Base-by-base conservation (phyloP, 2,888 invertebrate species). In the Lasioglossum zephyrum region DNA sequence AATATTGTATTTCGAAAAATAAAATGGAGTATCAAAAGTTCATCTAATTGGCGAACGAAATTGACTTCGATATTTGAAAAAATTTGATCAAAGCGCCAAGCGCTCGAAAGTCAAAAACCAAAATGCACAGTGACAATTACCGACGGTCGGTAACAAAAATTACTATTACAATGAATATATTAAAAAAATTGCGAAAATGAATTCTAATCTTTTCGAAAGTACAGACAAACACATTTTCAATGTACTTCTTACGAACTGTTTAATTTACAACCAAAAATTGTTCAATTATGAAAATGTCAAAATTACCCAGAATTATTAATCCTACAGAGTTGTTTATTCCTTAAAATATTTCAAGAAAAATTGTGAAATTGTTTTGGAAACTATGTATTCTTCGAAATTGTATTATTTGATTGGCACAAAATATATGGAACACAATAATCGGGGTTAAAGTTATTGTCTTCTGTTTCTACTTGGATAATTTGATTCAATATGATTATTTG, bases 1-100 rank as follows among this genome's bases (percentile, higher is more conserved):
- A 78, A 78, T 31, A 78, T 78, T 72, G 26, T 41, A 31, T 39
- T 53, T 22, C 16, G 31, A 72, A 13, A 4, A 26, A 8, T 44
- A 31, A 22, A 44, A 63, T 63, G 3, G 39, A 39, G 22, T 39
- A 36, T 36, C 18, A 13, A 36, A 36, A 31, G 5, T 41, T 44
- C 31, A 31, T 4, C 13, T 39, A 57, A 4, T n/a, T 41, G 60
- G 31, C 11, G n/a, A 36, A 53, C 44, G 16, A 16, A 63, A 13
- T 39, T 39, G 4, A 53, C 9, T 53, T 53, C 16, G 4, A 60
- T 41, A 31, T 16, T n/a, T 47, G 6, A 22, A 44, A 31, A 16
- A 66, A 22, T n/a, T 31, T 22, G 76, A 63, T 47, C 44, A 22
- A 44, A 66, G 77, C 66, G 66, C 16, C 36, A 36, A 31, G 2